Conservation (phyloP, 2,113 vertebrate genomes). For the Irena cyanogastra region DNA sequence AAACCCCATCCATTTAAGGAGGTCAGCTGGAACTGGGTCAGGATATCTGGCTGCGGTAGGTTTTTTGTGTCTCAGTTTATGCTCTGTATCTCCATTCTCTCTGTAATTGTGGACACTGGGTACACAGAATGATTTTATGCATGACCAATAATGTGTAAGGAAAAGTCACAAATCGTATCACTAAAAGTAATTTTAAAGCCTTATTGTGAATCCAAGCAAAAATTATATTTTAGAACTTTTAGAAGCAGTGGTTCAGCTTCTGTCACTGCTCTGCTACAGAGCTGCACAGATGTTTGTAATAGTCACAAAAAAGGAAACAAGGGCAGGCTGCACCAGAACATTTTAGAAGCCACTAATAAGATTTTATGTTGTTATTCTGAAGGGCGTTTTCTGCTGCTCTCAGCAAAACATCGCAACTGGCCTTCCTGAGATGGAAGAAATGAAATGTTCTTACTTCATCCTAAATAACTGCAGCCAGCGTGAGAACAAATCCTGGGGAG, state of each 20-base stretch:
- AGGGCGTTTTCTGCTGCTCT: conserved; percentile 41
- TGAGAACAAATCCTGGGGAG: background rate
- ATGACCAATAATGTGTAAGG: background rate
- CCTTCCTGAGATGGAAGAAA: conserved; percentile 6
- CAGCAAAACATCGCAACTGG: conserved; percentile 24
- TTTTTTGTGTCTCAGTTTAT: background rate
- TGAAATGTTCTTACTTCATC: background rate
- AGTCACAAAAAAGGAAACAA: background rate
- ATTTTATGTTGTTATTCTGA: conserved; percentile 31
- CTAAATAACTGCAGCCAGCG: background rate
- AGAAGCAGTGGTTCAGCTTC: background rate
- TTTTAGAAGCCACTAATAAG: conserved; percentile 28
- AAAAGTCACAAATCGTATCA: background rate
- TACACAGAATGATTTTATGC: background rate
- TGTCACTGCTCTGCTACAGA: background rate
- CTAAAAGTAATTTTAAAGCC: background rate
- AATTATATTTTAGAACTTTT: background rate
- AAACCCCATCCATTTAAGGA: background rate
- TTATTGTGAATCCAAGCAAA: background rate
- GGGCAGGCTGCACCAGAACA: background rate
- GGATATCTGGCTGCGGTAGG: background rate
- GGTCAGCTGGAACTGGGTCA: background rate
- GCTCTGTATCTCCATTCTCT: background rate
- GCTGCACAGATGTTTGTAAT: background rate
- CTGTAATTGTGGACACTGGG: background rate